Percentiles rank a stretch among this genome's conserved stretches.
Evolutionary conservation across 2,113 vertebrate species (phyloP).

Genomic region (Crypturellus undulatus): DNA sequence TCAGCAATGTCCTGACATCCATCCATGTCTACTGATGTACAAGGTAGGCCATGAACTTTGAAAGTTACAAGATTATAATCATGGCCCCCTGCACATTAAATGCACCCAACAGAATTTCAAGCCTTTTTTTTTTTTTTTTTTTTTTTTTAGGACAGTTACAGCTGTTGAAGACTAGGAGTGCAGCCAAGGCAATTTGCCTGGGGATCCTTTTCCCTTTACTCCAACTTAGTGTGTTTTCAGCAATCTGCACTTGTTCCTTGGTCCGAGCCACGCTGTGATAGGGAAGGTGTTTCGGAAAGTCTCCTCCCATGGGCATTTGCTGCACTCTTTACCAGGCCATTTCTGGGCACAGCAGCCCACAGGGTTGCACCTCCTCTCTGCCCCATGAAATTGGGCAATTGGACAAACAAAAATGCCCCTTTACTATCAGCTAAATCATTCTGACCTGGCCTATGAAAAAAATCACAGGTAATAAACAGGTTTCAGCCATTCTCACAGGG

Average conservation of each 20-base stretch:
- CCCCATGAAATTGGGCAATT: neutral
- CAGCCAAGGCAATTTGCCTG: neutral
- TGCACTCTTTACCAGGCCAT: neutral
- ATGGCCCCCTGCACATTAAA: neutral
- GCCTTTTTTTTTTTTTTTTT: neutral
- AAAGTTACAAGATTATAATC: neutral
- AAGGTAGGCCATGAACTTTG: neutral
- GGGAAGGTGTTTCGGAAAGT: neutral
- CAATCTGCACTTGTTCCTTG: neutral
- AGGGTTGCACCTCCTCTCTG: neutral
- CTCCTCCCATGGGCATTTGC: neutral
- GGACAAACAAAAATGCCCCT: neutral
- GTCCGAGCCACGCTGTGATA: neutral
- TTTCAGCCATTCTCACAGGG: neutral
- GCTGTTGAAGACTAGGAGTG: neutral
- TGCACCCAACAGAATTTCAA: neutral
- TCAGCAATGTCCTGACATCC: neutral
- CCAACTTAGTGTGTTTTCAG: neutral
- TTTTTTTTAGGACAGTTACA: neutral
- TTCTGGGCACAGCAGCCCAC: neutral
- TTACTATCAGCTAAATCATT: neutral
- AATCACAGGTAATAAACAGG: neutral
- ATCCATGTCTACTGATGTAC: fast-evolving
- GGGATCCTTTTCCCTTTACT: neutral
- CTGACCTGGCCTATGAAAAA: neutral